phyloP scores from a whole-genome alignment of 2,888 invertebrate genomes.

The Baronia brevicornis region DNA sequence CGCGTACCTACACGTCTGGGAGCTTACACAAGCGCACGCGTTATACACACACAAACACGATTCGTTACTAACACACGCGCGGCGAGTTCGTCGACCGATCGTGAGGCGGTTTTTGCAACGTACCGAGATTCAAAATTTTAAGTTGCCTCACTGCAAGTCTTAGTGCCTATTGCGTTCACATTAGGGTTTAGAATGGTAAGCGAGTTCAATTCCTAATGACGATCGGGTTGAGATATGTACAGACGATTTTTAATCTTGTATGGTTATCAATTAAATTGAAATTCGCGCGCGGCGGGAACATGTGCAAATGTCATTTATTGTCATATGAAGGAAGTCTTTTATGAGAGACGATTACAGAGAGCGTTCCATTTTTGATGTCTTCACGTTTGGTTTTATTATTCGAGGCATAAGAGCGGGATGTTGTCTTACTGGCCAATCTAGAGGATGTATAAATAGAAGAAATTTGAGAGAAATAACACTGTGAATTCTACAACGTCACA shows the following conservation, averaged over 20 bases:
- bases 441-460: no score
- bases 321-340: conserved; percentile 23
- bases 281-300: conserved; percentile 3
- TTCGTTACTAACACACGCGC: conserved; percentile 20
- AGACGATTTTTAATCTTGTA: conserved; percentile 13
- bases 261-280: conserved; percentile 1
- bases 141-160: conserved; percentile 14
- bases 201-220: not conserved
- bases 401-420: conserved; percentile 1
- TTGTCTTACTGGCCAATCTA: no score
- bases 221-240: not conserved
- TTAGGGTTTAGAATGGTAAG: conserved; percentile 1
- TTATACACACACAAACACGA: conserved; percentile 5
- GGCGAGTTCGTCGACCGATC: conserved; percentile 37
- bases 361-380: conserved; percentile 10
- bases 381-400: conserved; percentile 10
- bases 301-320: conserved; percentile 19
- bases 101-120: conserved; percentile 36
- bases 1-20: conserved; percentile 16
- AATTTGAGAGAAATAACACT: no score
- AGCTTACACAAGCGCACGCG: conserved; percentile 11
- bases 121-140: conserved; percentile 30
- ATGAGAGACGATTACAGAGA: conserved; percentile 13
- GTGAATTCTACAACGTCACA: no score
- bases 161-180: conserved; percentile 2